Percentiles rank a stretch among this genome's conserved stretches.
Conservation (phyloP, 2,797 vertebrate species). For the Peromyscus melanophrys region DNA sequence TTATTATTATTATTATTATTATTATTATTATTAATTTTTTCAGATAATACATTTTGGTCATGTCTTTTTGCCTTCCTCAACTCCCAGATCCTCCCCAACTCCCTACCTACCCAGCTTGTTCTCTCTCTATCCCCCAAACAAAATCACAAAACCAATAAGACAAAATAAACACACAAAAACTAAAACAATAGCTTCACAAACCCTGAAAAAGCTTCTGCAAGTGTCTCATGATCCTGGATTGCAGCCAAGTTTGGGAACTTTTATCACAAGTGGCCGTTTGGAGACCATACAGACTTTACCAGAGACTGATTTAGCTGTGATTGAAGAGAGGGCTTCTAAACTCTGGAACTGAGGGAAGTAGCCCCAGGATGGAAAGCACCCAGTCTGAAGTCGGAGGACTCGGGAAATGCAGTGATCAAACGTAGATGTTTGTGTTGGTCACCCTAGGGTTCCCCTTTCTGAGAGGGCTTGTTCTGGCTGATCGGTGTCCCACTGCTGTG, state of each 20-base stretch:
- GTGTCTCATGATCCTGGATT: neutral
- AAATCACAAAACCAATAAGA: neutral
- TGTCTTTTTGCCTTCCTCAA: neutral
- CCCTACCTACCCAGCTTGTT: neutral
- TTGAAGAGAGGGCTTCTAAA: conserved; percentile 23
- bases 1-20: too few relatives aligned
- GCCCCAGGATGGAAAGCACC: neutral
- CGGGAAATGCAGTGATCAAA: neutral
- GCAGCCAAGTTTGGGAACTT: neutral
- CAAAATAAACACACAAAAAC: neutral
- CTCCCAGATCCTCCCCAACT: neutral
- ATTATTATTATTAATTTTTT: neutral
- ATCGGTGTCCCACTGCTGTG: neutral
- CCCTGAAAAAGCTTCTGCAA: neutral
- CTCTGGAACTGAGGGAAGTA: neutral
- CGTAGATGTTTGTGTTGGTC: neutral
- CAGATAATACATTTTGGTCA: neutral
- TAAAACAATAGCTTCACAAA: neutral
- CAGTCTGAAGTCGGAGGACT: neutral
- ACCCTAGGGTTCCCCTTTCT: neutral
- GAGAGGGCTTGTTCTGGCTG: neutral
- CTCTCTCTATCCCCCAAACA: neutral
- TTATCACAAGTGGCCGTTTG: neutral
- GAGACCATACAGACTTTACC: conserved; percentile 14
- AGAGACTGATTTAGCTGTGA: neutral